Evolutionary conservation across 2,888 invertebrate species (phyloP), one percentile per base, ranked within the genome.

Genomic region (Rhogogaster chlorosoma): DNA sequence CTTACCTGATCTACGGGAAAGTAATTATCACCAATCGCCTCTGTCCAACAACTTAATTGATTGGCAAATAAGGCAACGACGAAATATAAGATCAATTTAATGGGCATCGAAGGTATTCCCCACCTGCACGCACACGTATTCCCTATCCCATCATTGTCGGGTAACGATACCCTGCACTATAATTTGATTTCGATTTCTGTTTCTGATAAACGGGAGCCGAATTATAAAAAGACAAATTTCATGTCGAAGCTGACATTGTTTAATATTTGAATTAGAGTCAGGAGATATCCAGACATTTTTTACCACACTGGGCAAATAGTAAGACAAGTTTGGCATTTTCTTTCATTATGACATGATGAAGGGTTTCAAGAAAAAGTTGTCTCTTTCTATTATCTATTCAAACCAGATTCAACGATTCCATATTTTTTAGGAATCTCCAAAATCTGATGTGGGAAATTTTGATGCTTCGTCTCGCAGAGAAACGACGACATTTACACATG

Each of bases 11-110:
- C 67, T 80, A 80, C 36, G 80, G 26, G 57, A 64, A 83, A 42
- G 32, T 83, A 83, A 83, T 67, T 83, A 83, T 83, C 83, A 49
- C 83, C 83, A 45, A 67, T 83, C 83, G 70, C 83, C 67, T n/a
- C 83, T 67, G 83, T 83, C 67, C 67, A 67, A 83, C 83, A 57
- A 83, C 70, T 64, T 83, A 83, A 83, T 83, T 83, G 83, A 83
- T 67, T 45, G 67, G 83, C 83, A 70, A 83, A 83, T 83, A 64
- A 45, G 61, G 80, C 36, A 4, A 61, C 80, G 80, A 80, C 36
- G 57, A 61, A 80, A 49, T 36, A 49, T 61, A 29, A 80, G 57
- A 80, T 80, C 80, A n/a, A 80, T 61, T 80, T 80, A 80, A 80
- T 80, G 57, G 80, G 61, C 36, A 61, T 36, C 80, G n/a, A 61